Conservation (phyloP, 1,140 invertebrate species). For the Drosophila ercepeae region DNA sequence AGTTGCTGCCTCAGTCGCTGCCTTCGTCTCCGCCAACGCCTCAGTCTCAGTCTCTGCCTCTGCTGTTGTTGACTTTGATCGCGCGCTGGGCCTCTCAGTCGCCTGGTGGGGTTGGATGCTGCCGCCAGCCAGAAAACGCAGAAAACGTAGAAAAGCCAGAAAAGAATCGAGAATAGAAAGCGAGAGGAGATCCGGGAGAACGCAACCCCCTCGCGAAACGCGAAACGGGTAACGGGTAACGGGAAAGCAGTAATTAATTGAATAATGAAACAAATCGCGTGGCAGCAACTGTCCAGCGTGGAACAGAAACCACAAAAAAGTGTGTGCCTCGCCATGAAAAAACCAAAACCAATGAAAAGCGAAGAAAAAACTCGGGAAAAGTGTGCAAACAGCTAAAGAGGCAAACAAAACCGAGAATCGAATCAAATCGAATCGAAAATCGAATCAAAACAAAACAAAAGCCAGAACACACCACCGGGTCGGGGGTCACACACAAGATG, state of each 20-base stretch:
- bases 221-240: too few species aligned
- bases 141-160: too few species aligned
- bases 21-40: slow-evolving; percentile 7
- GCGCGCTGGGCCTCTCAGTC: slow-evolving; percentile 55
- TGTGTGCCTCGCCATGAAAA: not conserved
- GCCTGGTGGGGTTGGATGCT: slow-evolving; percentile 71
- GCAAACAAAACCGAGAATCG: slow-evolving; percentile 9
- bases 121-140: slow-evolving; percentile 47
- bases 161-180: slow-evolving; percentile 38
- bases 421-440: slow-evolving; percentile 2
- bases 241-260: slow-evolving; percentile 11
- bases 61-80: slow-evolving; percentile 31
- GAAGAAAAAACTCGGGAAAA: not conserved
- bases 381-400: slow-evolving; percentile 3
- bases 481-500: too few species aligned
- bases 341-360: not conserved
- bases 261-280: slow-evolving; percentile 26
- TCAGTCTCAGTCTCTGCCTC: slow-evolving; percentile 3
- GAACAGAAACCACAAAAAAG: not conserved
- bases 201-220: slow-evolving; percentile 3
- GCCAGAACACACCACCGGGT: not conserved
- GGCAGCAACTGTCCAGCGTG: not conserved
- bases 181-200: slow-evolving; percentile 24
- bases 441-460: slow-evolving; percentile 35
- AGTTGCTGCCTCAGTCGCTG: slow-evolving; percentile 16